phyloP scores from a whole-genome alignment of 2,888 invertebrate genomes.

The Drosophila emarginata region DNA sequence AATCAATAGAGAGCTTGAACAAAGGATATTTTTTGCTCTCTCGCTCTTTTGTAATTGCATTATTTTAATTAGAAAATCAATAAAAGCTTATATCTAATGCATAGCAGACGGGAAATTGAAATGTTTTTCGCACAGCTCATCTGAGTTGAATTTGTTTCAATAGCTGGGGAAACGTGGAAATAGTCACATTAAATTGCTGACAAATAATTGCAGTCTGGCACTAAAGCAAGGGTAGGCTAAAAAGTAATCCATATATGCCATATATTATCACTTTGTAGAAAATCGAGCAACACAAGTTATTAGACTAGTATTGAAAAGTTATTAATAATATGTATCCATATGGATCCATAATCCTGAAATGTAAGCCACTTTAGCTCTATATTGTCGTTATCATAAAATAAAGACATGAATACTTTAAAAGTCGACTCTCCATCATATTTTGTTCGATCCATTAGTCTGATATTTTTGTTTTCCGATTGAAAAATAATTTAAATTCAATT shows the following conservation, averaged over 20 bases:
- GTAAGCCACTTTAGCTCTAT: too few species aligned
- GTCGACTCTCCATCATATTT: too few species aligned
- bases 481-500: too few species aligned
- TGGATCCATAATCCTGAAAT: too few species aligned
- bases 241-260: not conserved
- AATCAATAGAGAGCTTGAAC: not conserved
- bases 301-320: too few species aligned
- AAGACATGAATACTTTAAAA: too few species aligned
- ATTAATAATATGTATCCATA: too few species aligned
- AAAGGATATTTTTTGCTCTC: not conserved
- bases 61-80: conserved; percentile 59
- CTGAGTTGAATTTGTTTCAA: conserved; percentile 30
- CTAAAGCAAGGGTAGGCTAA: conserved; percentile 15
- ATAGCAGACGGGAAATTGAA: conserved; percentile 33
- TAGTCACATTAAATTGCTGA: conserved; percentile 34
- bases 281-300: too few species aligned
- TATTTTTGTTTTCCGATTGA: too few species aligned
- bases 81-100: conserved; percentile 39
- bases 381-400: too few species aligned
- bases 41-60: conserved; percentile 30
- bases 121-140: conserved; percentile 38
- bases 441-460: too few species aligned
- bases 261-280: conserved; percentile 6
- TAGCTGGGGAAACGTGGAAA: conserved; percentile 20
- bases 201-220: conserved; percentile 29